These are phyloP conservation scores for Crocuta crocuta DNA, from an alignment of 2,113 vertebrate species.

Conservation along the genomic window DNA sequence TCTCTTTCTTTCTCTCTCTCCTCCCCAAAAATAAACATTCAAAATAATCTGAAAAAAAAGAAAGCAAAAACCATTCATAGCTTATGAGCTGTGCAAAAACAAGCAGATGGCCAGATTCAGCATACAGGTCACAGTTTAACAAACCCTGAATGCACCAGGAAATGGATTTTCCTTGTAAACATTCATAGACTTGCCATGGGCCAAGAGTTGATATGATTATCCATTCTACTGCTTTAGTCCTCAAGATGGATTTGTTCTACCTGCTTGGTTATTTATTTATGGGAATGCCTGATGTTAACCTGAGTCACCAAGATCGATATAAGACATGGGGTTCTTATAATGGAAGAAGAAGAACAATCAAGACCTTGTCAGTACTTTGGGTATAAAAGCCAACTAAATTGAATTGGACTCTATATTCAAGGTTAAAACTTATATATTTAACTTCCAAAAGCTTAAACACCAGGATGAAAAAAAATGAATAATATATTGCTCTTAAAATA, in stretches of 20 bases:
- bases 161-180: neutral
- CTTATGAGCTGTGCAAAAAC: neutral
- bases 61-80: neutral
- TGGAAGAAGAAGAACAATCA: neutral
- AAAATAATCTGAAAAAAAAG: neutral
- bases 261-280: neutral
- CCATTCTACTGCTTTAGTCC: neutral
- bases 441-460: slow-evolving; percentile 6
- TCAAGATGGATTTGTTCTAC: neutral
- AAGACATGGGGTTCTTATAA: neutral
- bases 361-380: neutral
- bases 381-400: neutral
- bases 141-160: neutral
- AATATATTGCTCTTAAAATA: slow-evolving; percentile 23
- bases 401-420: neutral
- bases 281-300: neutral
- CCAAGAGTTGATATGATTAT: neutral
- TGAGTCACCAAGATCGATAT: neutral
- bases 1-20: too few relatives aligned
- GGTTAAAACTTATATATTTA: neutral
- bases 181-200: neutral
- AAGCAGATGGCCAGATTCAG: neutral
- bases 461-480: slow-evolving; percentile 3
- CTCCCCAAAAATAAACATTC: too few relatives aligned
- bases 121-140: neutral